Evolutionary conservation across 2,888 invertebrate species (phyloP).

Genomic region (Plutella xylostella): DNA sequence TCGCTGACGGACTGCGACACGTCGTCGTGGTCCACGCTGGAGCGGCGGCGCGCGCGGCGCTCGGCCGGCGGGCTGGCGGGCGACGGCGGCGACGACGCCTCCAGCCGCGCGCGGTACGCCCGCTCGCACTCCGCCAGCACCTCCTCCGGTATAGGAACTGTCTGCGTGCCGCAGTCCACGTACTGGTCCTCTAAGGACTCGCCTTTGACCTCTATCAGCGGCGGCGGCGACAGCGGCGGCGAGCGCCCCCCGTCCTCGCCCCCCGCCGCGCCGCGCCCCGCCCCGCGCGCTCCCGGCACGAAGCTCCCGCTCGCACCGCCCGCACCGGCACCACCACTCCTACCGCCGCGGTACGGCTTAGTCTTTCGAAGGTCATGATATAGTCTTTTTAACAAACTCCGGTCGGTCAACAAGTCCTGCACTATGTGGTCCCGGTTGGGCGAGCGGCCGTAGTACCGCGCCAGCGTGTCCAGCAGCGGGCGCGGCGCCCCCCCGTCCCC

Average conservation of each 20-base stretch:
- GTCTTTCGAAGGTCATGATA: slow-evolving; percentile 80
- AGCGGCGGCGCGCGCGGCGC: slow-evolving; percentile 70
- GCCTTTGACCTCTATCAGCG: slow-evolving; percentile 75
- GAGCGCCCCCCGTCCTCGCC: slow-evolving; percentile 31
- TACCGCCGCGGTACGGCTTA: slow-evolving; percentile 59
- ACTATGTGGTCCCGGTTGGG: slow-evolving; percentile 77
- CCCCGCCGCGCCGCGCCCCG: slow-evolving; percentile 17
- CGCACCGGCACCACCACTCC: slow-evolving; percentile 42
- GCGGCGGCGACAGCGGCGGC: slow-evolving; percentile 71
- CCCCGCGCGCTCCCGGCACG: slow-evolving; percentile 26
- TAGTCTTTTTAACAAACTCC: slow-evolving; percentile 77
- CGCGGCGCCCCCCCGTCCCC: slow-evolving; percentile 52
- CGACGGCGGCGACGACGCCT: slow-evolving; percentile 54
- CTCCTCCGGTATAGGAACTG: slow-evolving; percentile 69
- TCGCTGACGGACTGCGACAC: slow-evolving; percentile 89
- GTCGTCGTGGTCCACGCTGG: slow-evolving; percentile 86
- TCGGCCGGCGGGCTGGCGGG: slow-evolving; percentile 52
- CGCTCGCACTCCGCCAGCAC: slow-evolving; percentile 60
- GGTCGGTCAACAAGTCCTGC: slow-evolving; percentile 78
- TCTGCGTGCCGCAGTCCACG: slow-evolving; percentile 72
- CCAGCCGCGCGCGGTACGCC: slow-evolving; percentile 52
- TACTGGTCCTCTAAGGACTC: slow-evolving; percentile 69
- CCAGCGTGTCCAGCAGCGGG: slow-evolving; percentile 74
- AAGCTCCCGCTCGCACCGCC: slow-evolving; percentile 55
- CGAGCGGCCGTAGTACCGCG: slow-evolving; percentile 75